Percentiles rank a stretch among this genome's conserved stretches.
These are phyloP conservation scores for Drosophila punjabiensis DNA, from an alignment of 1,140 invertebrate species.

Conservation along the genomic window DNA sequence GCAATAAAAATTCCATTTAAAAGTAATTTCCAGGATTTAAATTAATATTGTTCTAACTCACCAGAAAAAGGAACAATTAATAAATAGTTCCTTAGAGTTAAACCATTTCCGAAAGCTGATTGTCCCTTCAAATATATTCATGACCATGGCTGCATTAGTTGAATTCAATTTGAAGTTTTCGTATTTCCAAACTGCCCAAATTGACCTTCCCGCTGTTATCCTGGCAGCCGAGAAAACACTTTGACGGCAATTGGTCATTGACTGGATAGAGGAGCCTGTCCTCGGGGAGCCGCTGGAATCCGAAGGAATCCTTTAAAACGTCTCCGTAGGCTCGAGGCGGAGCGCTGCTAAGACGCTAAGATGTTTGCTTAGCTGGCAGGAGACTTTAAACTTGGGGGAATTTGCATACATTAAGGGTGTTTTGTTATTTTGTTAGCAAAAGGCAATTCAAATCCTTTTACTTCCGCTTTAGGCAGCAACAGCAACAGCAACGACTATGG, in stretches of 20 bases:
- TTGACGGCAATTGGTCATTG: conserved; percentile 39
- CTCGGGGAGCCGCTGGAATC: neutral
- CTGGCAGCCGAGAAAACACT: conserved; percentile 11
- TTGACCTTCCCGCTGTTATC: conserved; percentile 32
- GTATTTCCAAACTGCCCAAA: conserved; percentile 15
- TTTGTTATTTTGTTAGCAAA: conserved; percentile 60
- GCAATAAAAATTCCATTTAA: too few species aligned
- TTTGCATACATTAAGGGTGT: conserved; percentile 77
- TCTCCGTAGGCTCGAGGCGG: conserved; percentile 22
- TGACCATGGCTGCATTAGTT: neutral
- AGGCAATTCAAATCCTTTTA: conserved; percentile 82
- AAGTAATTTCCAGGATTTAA: neutral
- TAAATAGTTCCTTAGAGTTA: neutral
- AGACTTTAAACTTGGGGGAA: conserved; percentile 70
- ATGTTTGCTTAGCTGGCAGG: conserved; percentile 67
- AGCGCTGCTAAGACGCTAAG: conserved; percentile 46
- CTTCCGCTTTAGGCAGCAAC: conserved; percentile 74
- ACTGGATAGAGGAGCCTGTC: conserved; percentile 9
- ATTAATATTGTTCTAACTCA: neutral
- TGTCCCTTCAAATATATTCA: neutral
- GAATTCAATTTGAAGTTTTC: conserved; percentile 29
- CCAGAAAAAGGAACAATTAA: neutral
- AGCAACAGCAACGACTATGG: conserved; percentile 44
- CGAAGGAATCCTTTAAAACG: conserved; percentile 21
- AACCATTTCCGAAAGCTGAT: neutral